phyloP scores from a whole-genome alignment of 2,888 invertebrate genomes.

The Ophonus ardosiacus region DNA sequence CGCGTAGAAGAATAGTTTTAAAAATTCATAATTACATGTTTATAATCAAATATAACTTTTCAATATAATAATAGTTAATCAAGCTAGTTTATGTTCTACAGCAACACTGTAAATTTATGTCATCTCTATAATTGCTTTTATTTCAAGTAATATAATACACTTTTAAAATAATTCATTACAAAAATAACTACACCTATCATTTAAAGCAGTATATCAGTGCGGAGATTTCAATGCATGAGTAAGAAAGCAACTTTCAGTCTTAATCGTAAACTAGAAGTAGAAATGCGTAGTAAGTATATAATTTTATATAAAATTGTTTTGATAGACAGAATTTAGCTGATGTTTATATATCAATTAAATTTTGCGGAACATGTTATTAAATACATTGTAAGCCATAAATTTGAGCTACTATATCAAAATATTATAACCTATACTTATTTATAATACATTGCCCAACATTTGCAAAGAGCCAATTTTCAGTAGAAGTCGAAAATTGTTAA shows the following conservation, averaged over 20 bases:
- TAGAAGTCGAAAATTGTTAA: not conserved
- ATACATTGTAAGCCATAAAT: conserved; percentile 2
- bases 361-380: conserved; percentile 8
- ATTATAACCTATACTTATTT: conserved; percentile 40
- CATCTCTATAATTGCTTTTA: no score
- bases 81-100: no score
- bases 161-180: no score
- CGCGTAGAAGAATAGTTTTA: no score
- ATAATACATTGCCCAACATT: not conserved
- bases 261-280: not conserved
- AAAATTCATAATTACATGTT: no score
- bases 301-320: not conserved
- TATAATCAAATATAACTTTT: no score
- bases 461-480: conserved; percentile 19
- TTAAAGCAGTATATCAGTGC: not conserved
- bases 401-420: conserved; percentile 18
- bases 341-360: conserved; percentile 40
- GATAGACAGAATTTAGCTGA: not conserved
- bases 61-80: no score
- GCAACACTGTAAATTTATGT: no score
- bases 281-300: not conserved
- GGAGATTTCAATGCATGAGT: not conserved
- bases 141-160: no score
- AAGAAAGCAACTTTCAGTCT: not conserved
- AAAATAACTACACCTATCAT: not conserved